Evolutionary conservation across 2,113 vertebrate genomes (phyloP).

Genomic region (Anser brachyrhynchus): DNA sequence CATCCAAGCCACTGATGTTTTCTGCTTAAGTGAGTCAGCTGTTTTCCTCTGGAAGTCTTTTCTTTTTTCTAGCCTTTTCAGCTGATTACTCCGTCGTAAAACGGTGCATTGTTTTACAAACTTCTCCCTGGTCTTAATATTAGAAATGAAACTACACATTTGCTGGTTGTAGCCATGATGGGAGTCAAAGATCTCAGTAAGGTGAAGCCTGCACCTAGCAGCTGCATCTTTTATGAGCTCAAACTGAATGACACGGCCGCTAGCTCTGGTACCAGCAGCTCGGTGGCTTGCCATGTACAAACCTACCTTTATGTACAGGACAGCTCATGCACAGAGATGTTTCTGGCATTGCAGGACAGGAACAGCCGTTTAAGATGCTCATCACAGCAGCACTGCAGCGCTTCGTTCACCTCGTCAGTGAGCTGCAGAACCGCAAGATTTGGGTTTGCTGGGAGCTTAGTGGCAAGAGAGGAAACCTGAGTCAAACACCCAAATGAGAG

Average conservation of each 20-base stretch:
- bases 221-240: background rate
- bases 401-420: background rate
- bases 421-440: accelerated
- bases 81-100: background rate
- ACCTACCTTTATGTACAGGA: accelerated
- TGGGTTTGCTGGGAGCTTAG: background rate
- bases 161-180: background rate
- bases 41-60: background rate
- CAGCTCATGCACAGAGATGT: accelerated
- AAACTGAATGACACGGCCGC: accelerated
- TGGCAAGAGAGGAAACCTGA: background rate
- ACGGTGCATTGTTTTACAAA: background rate
- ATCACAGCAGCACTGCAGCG: background rate
- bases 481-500: background rate
- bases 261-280: background rate
- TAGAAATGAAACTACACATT: background rate
- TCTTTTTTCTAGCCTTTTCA: background rate
- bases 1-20: background rate
- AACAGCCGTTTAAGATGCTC: background rate
- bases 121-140: background rate
- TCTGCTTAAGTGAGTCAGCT: background rate
- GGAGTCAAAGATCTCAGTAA: accelerated
- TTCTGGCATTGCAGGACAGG: background rate
- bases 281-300: accelerated
- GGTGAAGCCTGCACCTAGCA: background rate